Evolutionary conservation across 2,888 invertebrate genomes (phyloP), one percentile per base, ranked within the genome.

Genomic region (Seira ritae): DNA sequence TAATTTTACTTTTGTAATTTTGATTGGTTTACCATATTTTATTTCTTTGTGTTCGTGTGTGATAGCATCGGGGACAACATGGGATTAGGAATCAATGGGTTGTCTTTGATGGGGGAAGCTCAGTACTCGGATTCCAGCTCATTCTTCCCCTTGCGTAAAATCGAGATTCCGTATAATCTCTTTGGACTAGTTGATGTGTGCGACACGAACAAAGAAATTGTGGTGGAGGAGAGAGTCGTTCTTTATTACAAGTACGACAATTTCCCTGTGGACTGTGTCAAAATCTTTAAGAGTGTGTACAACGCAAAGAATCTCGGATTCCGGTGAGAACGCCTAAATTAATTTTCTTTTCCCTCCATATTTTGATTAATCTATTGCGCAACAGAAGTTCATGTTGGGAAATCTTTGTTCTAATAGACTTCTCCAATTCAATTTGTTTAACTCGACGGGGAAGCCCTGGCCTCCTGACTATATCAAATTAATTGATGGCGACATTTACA

Each of bases 231-330:
- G 90, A 93, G 98, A 68, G 94, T 98, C 3, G 91, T 99, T 0
- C 90, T 99, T 20, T 99, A 98, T 90, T 98, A 98, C 91, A 99
- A 98, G 91, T 99, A 99, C 90, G 97, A 98, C 90, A 98, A 98
- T 89, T 94, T 95, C 90, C 97, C 98, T 0, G 96, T 98, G 0
- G 99, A 98, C 90, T 99, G 99, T 90, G 96, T 99, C 0, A 99
- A 99, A 91, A 97, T 98, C 88, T 98, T 99, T 90, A 95, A 95
- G 78, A 96, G 97, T 84, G 94, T 94, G 83, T 96, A 94, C 90
- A 93, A 95, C 85, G 94, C 96, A 0, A 98, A 98, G 90, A 95
- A 95, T 15, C 94, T 98, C 89, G 98, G 97, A 8, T 95, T 98
- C 89, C 93, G 92, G 92, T 92, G 72, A 24, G 24, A 2, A 24